phyloP scores from a whole-genome alignment of 2,888 invertebrate genomes.

The Yponomeuta sedellus region DNA sequence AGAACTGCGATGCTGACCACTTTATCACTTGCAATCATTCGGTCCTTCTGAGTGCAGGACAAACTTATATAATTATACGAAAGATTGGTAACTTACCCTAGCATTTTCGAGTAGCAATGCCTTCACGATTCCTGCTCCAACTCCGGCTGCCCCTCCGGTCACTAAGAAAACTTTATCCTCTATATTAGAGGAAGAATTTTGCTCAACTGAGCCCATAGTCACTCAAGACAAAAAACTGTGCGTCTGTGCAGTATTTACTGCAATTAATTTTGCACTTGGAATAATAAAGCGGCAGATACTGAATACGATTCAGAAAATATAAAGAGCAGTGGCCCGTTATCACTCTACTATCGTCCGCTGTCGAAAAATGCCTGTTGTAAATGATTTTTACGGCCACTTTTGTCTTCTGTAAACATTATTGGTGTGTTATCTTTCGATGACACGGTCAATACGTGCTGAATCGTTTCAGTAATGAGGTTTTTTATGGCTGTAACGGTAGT shows the following conservation, averaged over 20 bases:
- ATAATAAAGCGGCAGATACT: neutral
- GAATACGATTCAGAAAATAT: neutral
- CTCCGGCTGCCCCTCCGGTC: constrained; percentile 59
- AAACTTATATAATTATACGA: too few species aligned
- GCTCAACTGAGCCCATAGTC: neutral
- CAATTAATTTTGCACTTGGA: neutral
- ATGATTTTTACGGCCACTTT: neutral
- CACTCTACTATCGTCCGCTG: neutral
- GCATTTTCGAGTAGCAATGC: constrained; percentile 49
- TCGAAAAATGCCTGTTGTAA: neutral
- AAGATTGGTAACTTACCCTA: constrained; percentile 32
- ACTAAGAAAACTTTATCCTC: constrained; percentile 59
- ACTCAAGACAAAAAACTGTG: neutral
- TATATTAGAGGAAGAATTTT: neutral
- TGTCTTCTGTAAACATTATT: neutral
- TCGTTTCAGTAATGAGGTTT: neutral
- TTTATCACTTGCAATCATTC: too few species aligned
- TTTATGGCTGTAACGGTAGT: too few species aligned
- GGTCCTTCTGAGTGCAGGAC: too few species aligned
- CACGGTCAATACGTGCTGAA: neutral
- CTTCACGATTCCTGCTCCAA: constrained; percentile 55
- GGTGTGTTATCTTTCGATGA: neutral
- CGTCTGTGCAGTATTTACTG: neutral
- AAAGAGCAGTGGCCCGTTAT: neutral
- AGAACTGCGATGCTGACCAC: too few species aligned